phyloP scores from a whole-genome alignment of 2,113 vertebrate genomes.

The Cyphomyrus plagiostoma region DNA sequence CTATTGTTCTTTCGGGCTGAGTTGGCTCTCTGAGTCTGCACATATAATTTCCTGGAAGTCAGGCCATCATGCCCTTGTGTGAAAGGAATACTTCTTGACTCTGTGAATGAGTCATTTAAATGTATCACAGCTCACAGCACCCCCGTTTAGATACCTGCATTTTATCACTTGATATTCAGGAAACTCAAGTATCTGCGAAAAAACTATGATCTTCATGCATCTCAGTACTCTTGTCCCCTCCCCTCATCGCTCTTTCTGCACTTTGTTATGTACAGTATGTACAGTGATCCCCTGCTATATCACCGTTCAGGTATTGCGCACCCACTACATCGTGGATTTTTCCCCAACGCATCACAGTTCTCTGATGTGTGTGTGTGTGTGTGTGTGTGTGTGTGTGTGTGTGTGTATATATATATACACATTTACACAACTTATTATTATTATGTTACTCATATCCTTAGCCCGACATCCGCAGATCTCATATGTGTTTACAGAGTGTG shows the following conservation, averaged over 20 bases:
- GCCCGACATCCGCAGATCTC: no score
- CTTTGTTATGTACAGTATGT: not conserved
- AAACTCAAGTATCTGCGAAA: not conserved
- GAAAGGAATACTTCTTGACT: not conserved
- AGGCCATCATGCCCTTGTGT: not conserved
- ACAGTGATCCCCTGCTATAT: no score
- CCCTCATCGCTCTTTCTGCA: not conserved
- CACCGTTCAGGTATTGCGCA: no score
- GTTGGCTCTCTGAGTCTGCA: not conserved
- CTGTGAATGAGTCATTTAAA: not conserved
- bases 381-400: no score
- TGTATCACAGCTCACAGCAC: not conserved
- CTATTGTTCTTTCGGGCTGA: not conserved
- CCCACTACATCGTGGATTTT: no score
- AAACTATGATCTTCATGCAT: not conserved
- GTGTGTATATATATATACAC: no score
- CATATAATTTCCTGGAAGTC: not conserved
- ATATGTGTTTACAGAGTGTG: no score
- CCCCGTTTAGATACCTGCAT: not conserved
- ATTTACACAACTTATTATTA: no score
- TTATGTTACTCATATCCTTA: no score
- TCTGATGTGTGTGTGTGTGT: no score
- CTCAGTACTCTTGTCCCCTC: not conserved
- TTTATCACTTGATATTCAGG: not conserved
- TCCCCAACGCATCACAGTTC: no score